Evolutionary conservation across 2,797 vertebrate genomes (phyloP), one percentile per base, ranked within the genome.

Genomic region (Oreortyx pictus): DNA sequence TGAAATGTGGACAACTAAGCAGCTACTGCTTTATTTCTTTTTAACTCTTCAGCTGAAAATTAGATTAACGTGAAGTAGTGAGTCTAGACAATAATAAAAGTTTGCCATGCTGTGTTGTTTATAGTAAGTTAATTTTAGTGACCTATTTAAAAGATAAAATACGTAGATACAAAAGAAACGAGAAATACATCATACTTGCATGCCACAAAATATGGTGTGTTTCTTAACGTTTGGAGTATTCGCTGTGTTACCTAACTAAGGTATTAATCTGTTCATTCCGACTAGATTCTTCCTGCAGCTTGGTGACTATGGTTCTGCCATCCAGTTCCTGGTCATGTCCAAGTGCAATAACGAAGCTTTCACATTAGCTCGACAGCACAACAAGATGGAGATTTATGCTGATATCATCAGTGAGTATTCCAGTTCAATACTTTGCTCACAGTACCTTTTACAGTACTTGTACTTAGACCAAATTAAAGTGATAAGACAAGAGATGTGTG

Each of bases 381-480:
- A 98, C 84, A 99, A 99, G 94, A 99, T 99, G 99, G 99, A 99
- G 94, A 98, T 99, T 88, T 99, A 99, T 12, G 99, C 99, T 35
- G 99, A 99, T 94, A 99, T 99, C 94, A 98, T 99, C 35, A 98
- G 99, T 98, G 95, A 98, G 92, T 95, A 96, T 80, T 82, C 47
- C 78, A 93, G 35, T 27, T 72, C 86, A 59, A 31, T 62, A 37
- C 12, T 95, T 86, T 93, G n/a, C 6, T 43, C 86, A 15, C 23
- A 25, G 4, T 85, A 29, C 27, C 5, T 76, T 90, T 82, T 90
- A 4, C 43, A 61, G 3, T 57, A 88, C 39, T 77, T 85, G 46
- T 64, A 46, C 29, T 77, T 89, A 75, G 83, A 62, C 14, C n/a
- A 49, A 33, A 81, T 46, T 60, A 17, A 92, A 78, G 49, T 82